Evolutionary conservation across 2,888 invertebrate genomes (phyloP).

Genomic region (Ochropleura leucogaster): DNA sequence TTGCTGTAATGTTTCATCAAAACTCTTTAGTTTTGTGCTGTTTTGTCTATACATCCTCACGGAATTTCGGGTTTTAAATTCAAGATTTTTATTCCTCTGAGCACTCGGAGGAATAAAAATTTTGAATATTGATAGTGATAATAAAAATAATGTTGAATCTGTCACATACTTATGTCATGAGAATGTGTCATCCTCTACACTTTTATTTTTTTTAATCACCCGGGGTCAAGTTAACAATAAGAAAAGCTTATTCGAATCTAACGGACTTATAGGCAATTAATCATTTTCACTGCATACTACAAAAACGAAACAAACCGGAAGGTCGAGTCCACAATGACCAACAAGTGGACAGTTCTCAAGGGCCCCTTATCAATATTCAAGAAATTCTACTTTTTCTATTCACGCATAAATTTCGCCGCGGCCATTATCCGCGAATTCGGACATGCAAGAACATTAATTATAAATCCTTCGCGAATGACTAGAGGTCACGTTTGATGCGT

Average conservation of each 20-base stretch:
- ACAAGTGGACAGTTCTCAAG: slow-evolving; percentile 86
- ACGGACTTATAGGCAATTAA: slow-evolving; percentile 65
- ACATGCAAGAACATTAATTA: slow-evolving; percentile 88
- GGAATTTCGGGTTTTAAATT: not conserved
- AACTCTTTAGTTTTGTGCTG: too few species aligned
- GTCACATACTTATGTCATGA: too few species aligned
- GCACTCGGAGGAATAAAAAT: not conserved
- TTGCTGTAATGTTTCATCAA: too few species aligned
- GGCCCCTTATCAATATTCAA: slow-evolving; percentile 86
- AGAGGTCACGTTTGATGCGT: slow-evolving; percentile 90
- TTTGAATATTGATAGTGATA: too few species aligned
- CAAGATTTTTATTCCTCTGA: not conserved
- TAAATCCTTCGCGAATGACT: slow-evolving; percentile 81
- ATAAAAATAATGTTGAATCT: too few species aligned
- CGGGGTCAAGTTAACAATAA: slow-evolving; percentile 40
- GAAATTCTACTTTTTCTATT: slow-evolving; percentile 86
- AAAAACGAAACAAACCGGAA: slow-evolving; percentile 74
- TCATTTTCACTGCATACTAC: slow-evolving; percentile 54
- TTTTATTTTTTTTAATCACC: slow-evolving; percentile 19
- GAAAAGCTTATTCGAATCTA: slow-evolving; percentile 56
- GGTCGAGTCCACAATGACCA: slow-evolving; percentile 79
- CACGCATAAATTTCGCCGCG: slow-evolving; percentile 80
- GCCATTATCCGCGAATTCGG: slow-evolving; percentile 84
- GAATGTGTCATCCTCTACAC: not conserved
- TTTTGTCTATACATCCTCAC: too few species aligned